These are phyloP conservation scores for Pygmarrhopalites habei DNA, from an alignment of 1,140 invertebrate genomes.

Conservation along the genomic window DNA sequence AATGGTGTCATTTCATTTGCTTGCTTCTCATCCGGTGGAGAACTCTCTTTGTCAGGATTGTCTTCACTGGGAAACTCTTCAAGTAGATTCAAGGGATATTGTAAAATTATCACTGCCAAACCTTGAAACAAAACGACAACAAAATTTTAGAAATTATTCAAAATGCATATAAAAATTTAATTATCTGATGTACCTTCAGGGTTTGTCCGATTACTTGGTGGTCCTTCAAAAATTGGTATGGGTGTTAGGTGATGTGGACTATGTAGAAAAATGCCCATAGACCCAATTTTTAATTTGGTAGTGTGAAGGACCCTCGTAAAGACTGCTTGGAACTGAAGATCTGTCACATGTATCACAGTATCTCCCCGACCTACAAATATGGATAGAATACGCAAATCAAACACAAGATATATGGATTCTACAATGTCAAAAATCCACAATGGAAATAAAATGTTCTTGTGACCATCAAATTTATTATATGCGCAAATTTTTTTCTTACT, in stretches of 20 bases:
- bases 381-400: too few species aligned
- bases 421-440: too few species aligned
- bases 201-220: neutral
- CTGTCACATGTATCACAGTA: conserved; percentile 6
- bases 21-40: neutral
- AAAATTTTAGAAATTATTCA: neutral
- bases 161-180: neutral
- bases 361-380: neutral
- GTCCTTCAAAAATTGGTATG: conserved; percentile 16
- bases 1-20: conserved; percentile 11
- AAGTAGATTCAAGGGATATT: conserved; percentile 1
- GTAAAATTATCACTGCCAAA: neutral
- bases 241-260: neutral
- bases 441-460: too few species aligned
- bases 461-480: too few species aligned
- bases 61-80: neutral
- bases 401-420: too few species aligned
- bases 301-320: neutral
- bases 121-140: neutral
- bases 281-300: neutral
- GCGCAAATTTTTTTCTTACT: conserved; percentile 12
- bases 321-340: neutral
- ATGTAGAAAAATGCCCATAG: neutral
- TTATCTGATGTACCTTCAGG: neutral
- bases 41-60: neutral